A percentile compares a stretch with the other conserved stretches of the same genome.
These are phyloP conservation scores for Bombus difficillimus DNA, from an alignment of 1,140 invertebrate species.

Conservation along the genomic window DNA sequence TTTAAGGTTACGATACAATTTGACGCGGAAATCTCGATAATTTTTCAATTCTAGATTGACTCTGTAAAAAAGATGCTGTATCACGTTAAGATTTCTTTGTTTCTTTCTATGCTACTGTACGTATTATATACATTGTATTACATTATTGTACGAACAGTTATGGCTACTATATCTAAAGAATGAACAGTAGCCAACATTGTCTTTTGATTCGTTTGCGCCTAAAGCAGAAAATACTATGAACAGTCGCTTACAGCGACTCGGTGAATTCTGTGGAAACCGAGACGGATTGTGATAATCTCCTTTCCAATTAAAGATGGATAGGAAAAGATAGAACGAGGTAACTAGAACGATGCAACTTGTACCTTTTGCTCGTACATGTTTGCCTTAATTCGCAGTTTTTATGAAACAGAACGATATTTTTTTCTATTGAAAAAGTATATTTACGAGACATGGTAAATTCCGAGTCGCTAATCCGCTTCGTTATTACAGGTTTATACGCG, in stretches of 20 bases:
- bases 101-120: no score
- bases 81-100: no score
- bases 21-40: no score
- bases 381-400: neutral
- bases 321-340: neutral
- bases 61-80: fast-evolving
- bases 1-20: no score
- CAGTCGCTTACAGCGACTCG: neutral
- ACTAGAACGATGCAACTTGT: neutral
- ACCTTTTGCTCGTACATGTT: neutral
- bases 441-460: no score
- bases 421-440: no score
- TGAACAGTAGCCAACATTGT: neutral
- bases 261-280: neutral
- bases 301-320: neutral
- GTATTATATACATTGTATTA: no score
- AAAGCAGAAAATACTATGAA: neutral
- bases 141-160: no score
- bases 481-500: neutral
- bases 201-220: neutral
- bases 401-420: neutral
- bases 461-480: no score
- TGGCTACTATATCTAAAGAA: neutral
- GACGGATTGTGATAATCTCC: neutral
- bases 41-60: no score